Base-by-base conservation (phyloP, 2,888 invertebrate genomes). In the Ophonus ardosiacus region DNA sequence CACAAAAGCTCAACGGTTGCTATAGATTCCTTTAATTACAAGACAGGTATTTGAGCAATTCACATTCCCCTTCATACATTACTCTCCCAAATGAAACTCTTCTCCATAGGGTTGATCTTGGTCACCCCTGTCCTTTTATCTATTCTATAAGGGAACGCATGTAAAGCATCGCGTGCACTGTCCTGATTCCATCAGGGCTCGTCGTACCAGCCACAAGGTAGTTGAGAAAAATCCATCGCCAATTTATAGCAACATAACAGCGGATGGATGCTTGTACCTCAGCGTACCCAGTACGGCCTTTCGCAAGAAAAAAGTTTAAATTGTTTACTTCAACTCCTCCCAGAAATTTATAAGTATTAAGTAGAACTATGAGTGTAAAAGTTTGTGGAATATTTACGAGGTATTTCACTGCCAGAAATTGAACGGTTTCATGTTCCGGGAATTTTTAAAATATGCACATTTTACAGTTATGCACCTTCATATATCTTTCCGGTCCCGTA, bases 151-250 rank as follows among this genome's bases (percentile, higher is more conserved):
- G 10, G 71, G 71, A 74, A 43, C 40, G 43, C 21, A 74, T 40
- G 43, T 40, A 43, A 43, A 74, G 40, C 24, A 74, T 74, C 71
- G 71, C 71, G 71, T 74, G 71, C 40, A 43, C 71, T 74, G 71
- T 74, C 71, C 43, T 40, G 71, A 74, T 74, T 74, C 18, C n/a
- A 74, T 40, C 43, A 43, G n/a, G 18, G 17, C 43, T 74, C 43
- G 7, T 10, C 18, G 71, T 74, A 74, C 71, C 71, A 74, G 71
- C 71, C 71, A 74, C 71, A 43, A 18, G 40, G 21, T 74, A 65
- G 21, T 43, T 43, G 10, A 4, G 31, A 68, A 68, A 68, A 68
- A 74, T 74, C 43, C 43, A 43, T 71, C 17, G 71, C 17, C 43
- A 71, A 71, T 71, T 71, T 71, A 40, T 43, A 74, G 10, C 17